Evolutionary conservation across 2,888 invertebrate genomes (phyloP).

Genomic region (Perizoma affinitatum): DNA sequence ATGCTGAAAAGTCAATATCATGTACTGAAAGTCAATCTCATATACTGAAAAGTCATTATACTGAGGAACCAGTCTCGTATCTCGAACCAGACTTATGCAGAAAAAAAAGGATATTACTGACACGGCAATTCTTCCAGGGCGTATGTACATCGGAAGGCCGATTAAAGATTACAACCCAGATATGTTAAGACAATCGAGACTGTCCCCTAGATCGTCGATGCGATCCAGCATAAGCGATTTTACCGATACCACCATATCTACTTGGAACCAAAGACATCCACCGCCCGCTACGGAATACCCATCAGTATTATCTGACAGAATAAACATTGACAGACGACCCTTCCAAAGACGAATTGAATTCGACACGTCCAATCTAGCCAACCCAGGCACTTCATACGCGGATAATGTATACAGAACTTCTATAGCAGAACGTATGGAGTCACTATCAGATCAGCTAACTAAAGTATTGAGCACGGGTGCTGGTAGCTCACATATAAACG

Average conservation of each 20-base stretch:
- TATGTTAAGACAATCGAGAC: conserved; percentile 60
- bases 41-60: conserved; percentile 1
- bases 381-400: conserved; percentile 68
- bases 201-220: conserved; percentile 75
- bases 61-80: conserved; percentile 3
- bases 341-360: conserved; percentile 74
- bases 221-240: conserved; percentile 80
- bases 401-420: conserved; percentile 65
- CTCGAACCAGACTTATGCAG: conserved; percentile 6
- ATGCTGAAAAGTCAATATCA: neutral
- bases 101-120: conserved; percentile 25
- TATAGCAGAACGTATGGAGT: conserved; percentile 70
- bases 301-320: conserved; percentile 73
- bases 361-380: conserved; percentile 63
- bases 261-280: conserved; percentile 73
- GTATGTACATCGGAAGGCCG: conserved; percentile 70
- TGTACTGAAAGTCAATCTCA: conserved; percentile 2
- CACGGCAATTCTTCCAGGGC: conserved; percentile 59
- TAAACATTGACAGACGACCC: conserved; percentile 69
- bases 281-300: conserved; percentile 69
- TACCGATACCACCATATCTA: conserved; percentile 79
- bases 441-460: conserved; percentile 72
- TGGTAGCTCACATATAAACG: conserved; percentile 76
- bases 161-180: conserved; percentile 80
- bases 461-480: conserved; percentile 75